Evolutionary conservation across 1,140 invertebrate species (phyloP), one percentile per base, ranked within the genome.

Genomic region (Drosophila nigromelanica): DNA sequence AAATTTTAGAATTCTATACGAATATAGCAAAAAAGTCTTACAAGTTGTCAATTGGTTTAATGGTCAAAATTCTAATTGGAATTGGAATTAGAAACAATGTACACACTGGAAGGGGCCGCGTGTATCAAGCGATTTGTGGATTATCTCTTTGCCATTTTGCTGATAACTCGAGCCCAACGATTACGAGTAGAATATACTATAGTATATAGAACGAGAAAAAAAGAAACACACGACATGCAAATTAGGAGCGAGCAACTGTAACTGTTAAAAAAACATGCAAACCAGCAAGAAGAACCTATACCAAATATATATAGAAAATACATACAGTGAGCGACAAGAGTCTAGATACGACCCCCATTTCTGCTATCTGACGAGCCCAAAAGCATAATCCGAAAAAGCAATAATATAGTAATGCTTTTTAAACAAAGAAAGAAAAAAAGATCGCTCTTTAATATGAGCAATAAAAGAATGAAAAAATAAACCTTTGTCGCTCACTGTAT

Each of bases 251-350:
- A 59, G 35, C 63, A 71, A 72, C 45, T 51, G 42, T 70, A 70
- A 62, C 67, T 50, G 51, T 64, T 56, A 56, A 55, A 51, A 71
- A 27, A 27, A 61, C 81, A 85, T 85, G 81, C 81, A 85, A 86
- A 72, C 74, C 81, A 77, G 61, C 71, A 67, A 74, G 72, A 62
- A 73, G 70, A 80, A 69, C 82, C 75, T 76, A 82, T 68, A 81
- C 83, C 75, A 87, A 58, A 76, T 27, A 27, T 30, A 51, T 68
- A 61, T 50, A 58, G 27, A 47, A 45, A 21, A 48, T 30, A 66
- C 24, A 24, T 3, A 27, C 27, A 27, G 27, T 27, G 27, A 27
- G 27, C 27, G 27, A 27, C 27, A 27, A 27, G 5, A 27, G 27
- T 27, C 27, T 27, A 6, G 5, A 27, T 27, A 27, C 27, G 5